phyloP scores from a whole-genome alignment of 92 coral and sea anemone species.

The Diadumene lineata region DNA sequence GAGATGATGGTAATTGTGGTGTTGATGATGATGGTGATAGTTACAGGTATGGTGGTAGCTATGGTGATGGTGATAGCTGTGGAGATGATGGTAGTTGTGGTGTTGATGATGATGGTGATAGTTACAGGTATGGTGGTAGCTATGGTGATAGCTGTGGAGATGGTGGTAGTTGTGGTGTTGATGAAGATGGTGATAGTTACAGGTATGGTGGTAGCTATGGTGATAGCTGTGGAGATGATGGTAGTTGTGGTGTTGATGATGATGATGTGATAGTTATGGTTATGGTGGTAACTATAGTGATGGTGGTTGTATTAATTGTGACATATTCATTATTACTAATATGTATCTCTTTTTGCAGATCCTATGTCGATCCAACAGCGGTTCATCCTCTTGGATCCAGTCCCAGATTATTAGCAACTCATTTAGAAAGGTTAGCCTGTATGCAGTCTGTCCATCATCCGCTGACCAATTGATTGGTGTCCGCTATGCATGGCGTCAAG shows the following conservation, averaged over 20 bases:
- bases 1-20: not conserved
- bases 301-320: too few relatives aligned
- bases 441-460: conserved; percentile 59
- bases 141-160: too few relatives aligned
- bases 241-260: too few relatives aligned
- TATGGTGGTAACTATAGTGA: too few relatives aligned
- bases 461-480: conserved; percentile 54
- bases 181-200: not conserved
- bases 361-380: conserved; percentile 28
- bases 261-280: too few relatives aligned
- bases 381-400: conserved; percentile 42
- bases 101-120: not conserved
- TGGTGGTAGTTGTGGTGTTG: not conserved
- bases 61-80: not conserved
- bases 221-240: not conserved
- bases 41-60: not conserved
- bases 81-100: not conserved
- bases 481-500: conserved; percentile 87
- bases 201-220: not conserved
- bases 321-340: too few relatives aligned
- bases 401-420: conserved; percentile 53
- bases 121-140: not conserved
- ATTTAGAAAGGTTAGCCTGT: conserved; percentile 39
- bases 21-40: not conserved
- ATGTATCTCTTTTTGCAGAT: conserved; percentile 17